These are phyloP conservation scores for Drosophila neutralis DNA, from an alignment of 2,888 invertebrate species.

Conservation along the genomic window DNA sequence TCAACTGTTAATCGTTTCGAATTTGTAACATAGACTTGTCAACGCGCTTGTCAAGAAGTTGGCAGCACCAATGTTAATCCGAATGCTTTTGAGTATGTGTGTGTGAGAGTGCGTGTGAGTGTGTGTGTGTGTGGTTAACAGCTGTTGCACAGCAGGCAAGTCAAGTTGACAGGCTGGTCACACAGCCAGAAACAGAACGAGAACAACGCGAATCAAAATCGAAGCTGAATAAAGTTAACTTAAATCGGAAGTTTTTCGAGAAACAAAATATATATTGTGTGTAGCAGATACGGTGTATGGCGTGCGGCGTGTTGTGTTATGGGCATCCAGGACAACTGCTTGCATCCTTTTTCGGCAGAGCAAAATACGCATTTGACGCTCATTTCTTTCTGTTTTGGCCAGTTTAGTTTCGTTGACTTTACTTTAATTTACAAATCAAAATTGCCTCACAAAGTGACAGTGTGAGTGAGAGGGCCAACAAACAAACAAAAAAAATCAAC, in stretches of 20 bases:
- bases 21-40: conserved; percentile 25
- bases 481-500: conserved; percentile 30
- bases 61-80: conserved; percentile 26
- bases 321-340: not conserved
- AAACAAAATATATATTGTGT: conserved; percentile 25
- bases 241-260: conserved; percentile 37
- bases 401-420: conserved; percentile 10
- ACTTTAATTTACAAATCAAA: conserved; percentile 32
- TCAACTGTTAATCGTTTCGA: conserved; percentile 20
- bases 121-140: conserved; percentile 7
- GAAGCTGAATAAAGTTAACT: conserved; percentile 48
- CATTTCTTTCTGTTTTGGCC: conserved; percentile 30
- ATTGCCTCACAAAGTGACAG: conserved; percentile 9
- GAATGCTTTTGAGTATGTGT: not conserved
- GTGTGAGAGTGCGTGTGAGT: not conserved
- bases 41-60: conserved; percentile 31
- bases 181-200: conserved; percentile 46
- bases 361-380: conserved; percentile 23
- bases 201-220: conserved; percentile 56
- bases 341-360: not conserved
- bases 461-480: conserved; percentile 18
- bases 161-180: conserved; percentile 58
- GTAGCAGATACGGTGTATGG: not conserved
- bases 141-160: conserved; percentile 43
- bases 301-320: not conserved